phyloP scores from a whole-genome alignment of 2,797 vertebrate genomes.

The Crenuchus spilurus region DNA sequence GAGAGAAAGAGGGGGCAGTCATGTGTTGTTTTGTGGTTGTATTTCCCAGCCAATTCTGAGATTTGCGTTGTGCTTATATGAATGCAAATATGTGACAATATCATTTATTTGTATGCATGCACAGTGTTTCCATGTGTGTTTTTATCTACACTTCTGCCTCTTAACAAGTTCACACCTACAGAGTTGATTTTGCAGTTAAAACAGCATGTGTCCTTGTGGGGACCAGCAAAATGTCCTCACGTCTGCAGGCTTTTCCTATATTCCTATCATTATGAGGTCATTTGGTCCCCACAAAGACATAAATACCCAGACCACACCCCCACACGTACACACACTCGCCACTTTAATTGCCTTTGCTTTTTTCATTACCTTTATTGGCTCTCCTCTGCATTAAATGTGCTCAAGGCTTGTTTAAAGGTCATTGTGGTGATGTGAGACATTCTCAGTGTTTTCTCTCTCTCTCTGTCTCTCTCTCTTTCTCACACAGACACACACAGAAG shows the following conservation, averaged over 20 bases:
- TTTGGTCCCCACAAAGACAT: no score
- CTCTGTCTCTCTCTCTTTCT: neutral
- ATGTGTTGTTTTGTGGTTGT: slow-evolving; percentile 34
- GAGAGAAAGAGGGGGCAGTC: slow-evolving; percentile 20
- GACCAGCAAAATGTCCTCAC: no score
- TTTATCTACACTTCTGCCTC: slow-evolving; percentile 70
- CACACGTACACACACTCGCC: slow-evolving; percentile 63
- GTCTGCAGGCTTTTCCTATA: no score
- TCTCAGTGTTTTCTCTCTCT: slow-evolving; percentile 29
- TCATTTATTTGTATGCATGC: slow-evolving; percentile 15
- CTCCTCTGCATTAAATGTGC: slow-evolving; percentile 77
- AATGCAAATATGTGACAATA: slow-evolving; percentile 1
- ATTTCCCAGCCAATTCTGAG: slow-evolving; percentile 14
- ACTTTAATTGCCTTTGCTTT: slow-evolving; percentile 85
- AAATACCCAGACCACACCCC: no score
- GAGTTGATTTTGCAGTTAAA: no score
- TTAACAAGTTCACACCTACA: slow-evolving; percentile 41
- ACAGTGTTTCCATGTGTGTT: slow-evolving; percentile 25
- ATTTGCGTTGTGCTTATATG: slow-evolving; percentile 47
- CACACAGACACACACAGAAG: neutral
- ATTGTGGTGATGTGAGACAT: slow-evolving; percentile 62
- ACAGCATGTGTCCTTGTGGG: no score
- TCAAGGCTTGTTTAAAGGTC: slow-evolving; percentile 81
- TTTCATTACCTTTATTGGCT: slow-evolving; percentile 85
- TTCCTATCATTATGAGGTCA: no score